A percentile compares a stretch with the other conserved stretches of the same genome.
Evolutionary conservation across 2,797 vertebrate species (phyloP).

Genomic region (Sebastes trivittatus): DNA sequence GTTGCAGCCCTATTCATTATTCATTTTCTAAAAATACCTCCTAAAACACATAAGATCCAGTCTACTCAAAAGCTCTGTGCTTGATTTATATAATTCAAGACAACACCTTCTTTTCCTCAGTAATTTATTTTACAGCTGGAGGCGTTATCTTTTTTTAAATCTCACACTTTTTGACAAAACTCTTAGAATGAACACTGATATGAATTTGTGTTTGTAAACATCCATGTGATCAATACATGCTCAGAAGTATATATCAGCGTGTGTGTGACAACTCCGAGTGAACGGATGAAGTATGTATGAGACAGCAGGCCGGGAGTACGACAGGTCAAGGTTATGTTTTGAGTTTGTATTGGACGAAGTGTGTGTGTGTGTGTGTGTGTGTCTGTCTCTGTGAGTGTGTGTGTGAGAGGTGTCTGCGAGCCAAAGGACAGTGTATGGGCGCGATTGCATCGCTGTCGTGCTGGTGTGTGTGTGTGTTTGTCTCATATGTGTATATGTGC

Average conservation of each 20-base stretch:
- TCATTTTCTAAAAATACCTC: background rate
- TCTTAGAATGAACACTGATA: background rate
- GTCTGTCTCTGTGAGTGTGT: background rate
- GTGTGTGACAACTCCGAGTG: slow-evolving; percentile 31
- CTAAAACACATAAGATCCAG: background rate
- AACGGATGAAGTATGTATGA: slow-evolving; percentile 63
- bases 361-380: background rate
- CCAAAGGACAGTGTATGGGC: slow-evolving; percentile 43
- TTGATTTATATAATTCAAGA: background rate
- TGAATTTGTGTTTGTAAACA: background rate
- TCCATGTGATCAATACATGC: slow-evolving; percentile 19
- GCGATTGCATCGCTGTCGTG: background rate
- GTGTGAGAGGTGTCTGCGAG: slow-evolving; percentile 20
- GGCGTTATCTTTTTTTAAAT: background rate
- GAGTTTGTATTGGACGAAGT: slow-evolving; percentile 43
- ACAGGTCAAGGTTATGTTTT: slow-evolving; percentile 69
- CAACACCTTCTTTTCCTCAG: background rate
- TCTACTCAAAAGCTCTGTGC: background rate
- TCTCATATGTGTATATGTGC: slow-evolving; percentile 35
- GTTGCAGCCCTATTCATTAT: background rate
- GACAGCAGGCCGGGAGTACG: slow-evolving; percentile 25
- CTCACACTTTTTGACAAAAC: slow-evolving; percentile 1
- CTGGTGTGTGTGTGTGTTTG: background rate
- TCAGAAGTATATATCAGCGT: slow-evolving; percentile 15
- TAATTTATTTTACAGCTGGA: background rate